phyloP scores from a whole-genome alignment of 2,888 invertebrate species.

The Argynnis bischoffii region DNA sequence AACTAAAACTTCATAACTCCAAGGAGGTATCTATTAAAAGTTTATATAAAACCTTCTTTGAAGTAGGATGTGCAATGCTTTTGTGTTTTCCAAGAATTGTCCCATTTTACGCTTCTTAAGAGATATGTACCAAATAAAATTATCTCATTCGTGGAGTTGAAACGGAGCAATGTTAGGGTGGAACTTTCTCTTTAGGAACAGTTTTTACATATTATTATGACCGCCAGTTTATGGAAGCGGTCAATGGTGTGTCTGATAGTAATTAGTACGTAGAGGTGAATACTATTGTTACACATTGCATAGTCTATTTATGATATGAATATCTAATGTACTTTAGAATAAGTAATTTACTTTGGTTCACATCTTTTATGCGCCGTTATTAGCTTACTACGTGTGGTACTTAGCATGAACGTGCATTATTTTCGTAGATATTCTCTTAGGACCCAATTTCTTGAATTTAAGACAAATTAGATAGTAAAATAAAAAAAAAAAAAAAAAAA shows the following conservation, averaged over 20 bases:
- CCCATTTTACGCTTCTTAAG: not conserved
- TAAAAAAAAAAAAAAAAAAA: too few species aligned
- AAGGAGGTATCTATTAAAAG: constrained; percentile 20
- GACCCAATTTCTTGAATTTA: too few species aligned
- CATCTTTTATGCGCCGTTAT: too few species aligned
- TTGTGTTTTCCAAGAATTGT: not conserved
- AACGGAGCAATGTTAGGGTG: too few species aligned
- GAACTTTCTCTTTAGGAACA: too few species aligned
- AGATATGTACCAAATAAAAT: not conserved
- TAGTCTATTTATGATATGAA: constrained; percentile 19
- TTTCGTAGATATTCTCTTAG: too few species aligned
- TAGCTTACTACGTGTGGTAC: too few species aligned
- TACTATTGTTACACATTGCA: constrained; percentile 19
- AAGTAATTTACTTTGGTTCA: too few species aligned
- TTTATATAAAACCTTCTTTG: constrained; percentile 11
- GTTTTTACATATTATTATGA: too few species aligned
- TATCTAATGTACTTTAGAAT: constrained; percentile 7
- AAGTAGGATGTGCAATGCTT: constrained; percentile 8
- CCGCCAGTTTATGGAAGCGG: too few species aligned
- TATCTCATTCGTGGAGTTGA: not conserved
- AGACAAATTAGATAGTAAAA: too few species aligned
- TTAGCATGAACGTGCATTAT: too few species aligned
- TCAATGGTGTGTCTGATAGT: constrained; percentile 5
- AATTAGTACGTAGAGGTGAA: constrained; percentile 16
- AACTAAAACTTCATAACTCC: constrained; percentile 7